Conservation (phyloP, 2,888 invertebrate genomes). For the Hypsopygia costalis region DNA sequence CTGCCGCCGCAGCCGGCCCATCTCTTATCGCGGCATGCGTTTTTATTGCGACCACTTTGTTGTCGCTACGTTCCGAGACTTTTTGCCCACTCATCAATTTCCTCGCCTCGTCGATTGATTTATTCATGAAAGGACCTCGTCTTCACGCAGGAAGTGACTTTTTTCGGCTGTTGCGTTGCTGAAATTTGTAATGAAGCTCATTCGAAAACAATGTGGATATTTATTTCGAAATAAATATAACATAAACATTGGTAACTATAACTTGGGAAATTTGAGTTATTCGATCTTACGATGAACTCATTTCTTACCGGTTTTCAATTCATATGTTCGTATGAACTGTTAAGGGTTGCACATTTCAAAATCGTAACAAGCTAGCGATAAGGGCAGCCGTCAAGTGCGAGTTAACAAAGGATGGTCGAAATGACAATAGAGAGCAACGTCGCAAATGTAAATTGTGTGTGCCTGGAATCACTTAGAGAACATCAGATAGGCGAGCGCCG, state of each 20-base stretch:
- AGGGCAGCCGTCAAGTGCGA: conserved; percentile 32
- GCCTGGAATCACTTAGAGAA: conserved; percentile 74
- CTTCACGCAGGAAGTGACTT: conserved; percentile 74
- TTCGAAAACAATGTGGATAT: conserved; percentile 75
- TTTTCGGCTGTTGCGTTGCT: conserved; percentile 61
- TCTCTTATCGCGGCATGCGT: conserved; percentile 45
- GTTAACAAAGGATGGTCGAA: conserved; percentile 59
- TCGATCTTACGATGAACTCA: too few relatives aligned
- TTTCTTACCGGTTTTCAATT: too few relatives aligned
- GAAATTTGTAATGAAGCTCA: conserved; percentile 76
- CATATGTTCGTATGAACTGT: too few relatives aligned
- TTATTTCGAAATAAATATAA: conserved; percentile 56
- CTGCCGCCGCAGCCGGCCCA: conserved; percentile 35
- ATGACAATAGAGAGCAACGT: conserved; percentile 69
- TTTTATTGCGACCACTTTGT: conserved; percentile 75
- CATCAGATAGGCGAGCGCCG: conserved; percentile 76
- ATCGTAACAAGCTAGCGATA: conserved; percentile 25
- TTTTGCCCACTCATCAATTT: conserved; percentile 77
- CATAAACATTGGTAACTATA: conserved; percentile 17
- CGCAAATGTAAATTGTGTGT: conserved; percentile 73
- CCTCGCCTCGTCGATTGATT: conserved; percentile 76
- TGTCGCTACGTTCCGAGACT: conserved; percentile 64
- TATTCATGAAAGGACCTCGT: conserved; percentile 74
- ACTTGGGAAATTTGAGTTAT: conserved; percentile 16
- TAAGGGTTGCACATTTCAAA: conserved; percentile 18